Conservation (phyloP, 2,797 vertebrate genomes). For the Helarctos malayanus region DNA sequence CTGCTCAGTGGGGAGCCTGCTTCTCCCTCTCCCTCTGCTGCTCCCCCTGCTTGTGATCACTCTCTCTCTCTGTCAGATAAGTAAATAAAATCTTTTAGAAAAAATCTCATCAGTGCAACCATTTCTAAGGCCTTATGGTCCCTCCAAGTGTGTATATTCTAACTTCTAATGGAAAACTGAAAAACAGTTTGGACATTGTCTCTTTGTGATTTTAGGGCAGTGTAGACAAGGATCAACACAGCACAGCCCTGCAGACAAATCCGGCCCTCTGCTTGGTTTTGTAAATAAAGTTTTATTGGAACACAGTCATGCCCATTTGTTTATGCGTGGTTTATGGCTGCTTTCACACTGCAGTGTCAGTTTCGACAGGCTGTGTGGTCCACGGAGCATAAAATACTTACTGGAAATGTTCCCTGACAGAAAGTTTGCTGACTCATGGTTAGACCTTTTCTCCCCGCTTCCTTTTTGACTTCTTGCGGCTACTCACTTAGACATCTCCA, state of each 20-base stretch:
- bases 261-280: background rate
- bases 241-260: background rate
- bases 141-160: background rate
- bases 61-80: no score
- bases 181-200: background rate
- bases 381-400: background rate
- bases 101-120: background rate
- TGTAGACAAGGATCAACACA: background rate
- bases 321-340: background rate
- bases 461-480: background rate
- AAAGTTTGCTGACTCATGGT: background rate
- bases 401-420: background rate
- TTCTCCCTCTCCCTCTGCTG: no score
- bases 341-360: background rate
- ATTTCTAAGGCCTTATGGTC: background rate
- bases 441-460: background rate
- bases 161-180: background rate
- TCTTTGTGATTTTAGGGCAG: background rate
- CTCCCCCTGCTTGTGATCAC: no score
- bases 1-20: no score
- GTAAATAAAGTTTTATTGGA: constrained; percentile 39
- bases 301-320: background rate
- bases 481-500: background rate
- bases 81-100: no score
- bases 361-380: background rate